phyloP scores from a whole-genome alignment of 2,113 vertebrate genomes.

The Hippocampus comes region DNA sequence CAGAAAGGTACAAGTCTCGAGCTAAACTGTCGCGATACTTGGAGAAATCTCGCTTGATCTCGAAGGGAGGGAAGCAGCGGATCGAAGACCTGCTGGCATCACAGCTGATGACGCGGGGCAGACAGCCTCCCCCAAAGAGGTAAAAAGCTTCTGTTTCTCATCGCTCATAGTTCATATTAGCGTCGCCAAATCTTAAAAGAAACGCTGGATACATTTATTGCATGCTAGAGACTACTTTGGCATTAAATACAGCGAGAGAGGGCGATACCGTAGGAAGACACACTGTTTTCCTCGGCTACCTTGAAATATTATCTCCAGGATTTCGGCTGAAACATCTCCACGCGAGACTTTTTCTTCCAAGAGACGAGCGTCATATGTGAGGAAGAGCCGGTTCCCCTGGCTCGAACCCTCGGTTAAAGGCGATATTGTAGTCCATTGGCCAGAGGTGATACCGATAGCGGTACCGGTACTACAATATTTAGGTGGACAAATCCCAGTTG shows the following conservation, averaged over 20 bases:
- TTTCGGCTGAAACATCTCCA: background rate
- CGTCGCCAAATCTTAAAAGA: background rate
- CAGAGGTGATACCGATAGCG: too few relatives aligned
- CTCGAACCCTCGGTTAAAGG: conserved; percentile 51
- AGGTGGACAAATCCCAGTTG: too few relatives aligned
- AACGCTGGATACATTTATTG: background rate
- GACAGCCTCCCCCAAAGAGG: background rate
- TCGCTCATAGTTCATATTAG: background rate
- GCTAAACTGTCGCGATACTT: conserved; percentile 53
- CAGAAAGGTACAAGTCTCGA: conserved; percentile 51
- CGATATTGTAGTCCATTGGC: conserved; percentile 46
- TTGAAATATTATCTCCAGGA: background rate
- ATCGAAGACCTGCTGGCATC: conserved; percentile 24
- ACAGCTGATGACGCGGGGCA: conserved; percentile 55
- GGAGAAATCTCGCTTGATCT: conserved; percentile 34
- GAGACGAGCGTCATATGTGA: background rate
- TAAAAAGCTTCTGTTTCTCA: background rate
- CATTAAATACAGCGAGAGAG: background rate
- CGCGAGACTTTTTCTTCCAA: background rate
- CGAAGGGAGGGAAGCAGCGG: background rate
- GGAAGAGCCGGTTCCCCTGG: conserved; percentile 31
- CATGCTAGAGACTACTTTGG: background rate
- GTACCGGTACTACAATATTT: too few relatives aligned
- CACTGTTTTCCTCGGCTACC: conserved; percentile 7
- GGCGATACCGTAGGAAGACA: background rate